Conservation (phyloP, 2,797 vertebrate genomes). For the Onychomys arenicola region DNA sequence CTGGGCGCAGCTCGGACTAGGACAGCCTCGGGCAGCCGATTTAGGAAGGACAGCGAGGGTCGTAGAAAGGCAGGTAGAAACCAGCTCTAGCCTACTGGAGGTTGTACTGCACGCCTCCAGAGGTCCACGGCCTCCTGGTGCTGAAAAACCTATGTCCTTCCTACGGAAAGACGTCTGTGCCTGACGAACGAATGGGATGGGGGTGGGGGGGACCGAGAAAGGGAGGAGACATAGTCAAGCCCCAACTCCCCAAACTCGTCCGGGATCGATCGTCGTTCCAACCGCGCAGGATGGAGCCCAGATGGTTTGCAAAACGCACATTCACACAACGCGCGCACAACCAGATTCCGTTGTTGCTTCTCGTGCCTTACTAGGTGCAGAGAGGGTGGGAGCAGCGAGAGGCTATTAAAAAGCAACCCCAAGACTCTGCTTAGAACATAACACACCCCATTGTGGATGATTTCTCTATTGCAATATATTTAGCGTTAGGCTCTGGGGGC, state of each 20-base stretch:
- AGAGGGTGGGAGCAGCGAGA: constrained; percentile 46
- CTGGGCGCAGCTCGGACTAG: background rate
- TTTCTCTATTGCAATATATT: constrained; percentile 70
- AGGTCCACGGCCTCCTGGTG: constrained; percentile 83
- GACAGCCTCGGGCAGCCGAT: constrained; percentile 54
- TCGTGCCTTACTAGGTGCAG: constrained; percentile 71
- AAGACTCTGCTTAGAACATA: constrained; percentile 51
- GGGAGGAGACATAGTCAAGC: constrained; percentile 49
- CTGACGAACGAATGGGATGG: background rate
- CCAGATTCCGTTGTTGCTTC: constrained; percentile 72
- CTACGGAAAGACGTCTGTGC: constrained; percentile 12
- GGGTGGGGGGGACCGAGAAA: background rate
- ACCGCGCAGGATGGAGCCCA: constrained; percentile 79
- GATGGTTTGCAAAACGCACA: constrained; percentile 80
- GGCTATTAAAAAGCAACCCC: constrained; percentile 45
- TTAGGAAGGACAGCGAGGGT: constrained; percentile 63
- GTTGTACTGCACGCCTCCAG: constrained; percentile 71
- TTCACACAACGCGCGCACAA: constrained; percentile 42
- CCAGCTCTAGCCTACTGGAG: constrained; percentile 67
- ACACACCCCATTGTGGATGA: constrained; percentile 70
- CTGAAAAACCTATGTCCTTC: constrained; percentile 78
- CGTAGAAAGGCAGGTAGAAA: constrained; percentile 66
- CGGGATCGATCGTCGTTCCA: constrained; percentile 77
- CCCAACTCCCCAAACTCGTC: constrained; percentile 73
- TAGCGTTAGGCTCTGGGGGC: constrained; percentile 57